Evolutionary conservation across 2,113 vertebrate species (phyloP).

Genomic region (Atherinomorus stipes): DNA sequence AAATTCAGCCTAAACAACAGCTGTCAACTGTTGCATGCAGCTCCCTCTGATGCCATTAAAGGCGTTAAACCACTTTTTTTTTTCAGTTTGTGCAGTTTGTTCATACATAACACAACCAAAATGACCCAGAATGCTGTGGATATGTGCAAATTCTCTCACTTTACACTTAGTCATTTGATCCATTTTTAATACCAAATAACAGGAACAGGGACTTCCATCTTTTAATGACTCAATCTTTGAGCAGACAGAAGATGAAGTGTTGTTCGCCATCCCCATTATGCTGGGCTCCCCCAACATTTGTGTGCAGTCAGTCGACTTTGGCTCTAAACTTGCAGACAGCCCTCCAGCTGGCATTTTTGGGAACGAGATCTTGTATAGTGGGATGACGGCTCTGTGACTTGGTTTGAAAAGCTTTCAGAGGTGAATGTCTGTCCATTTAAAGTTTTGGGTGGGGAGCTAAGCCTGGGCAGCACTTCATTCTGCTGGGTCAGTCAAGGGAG

Average conservation of each 20-base stretch:
- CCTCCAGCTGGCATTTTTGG: slow-evolving; percentile 45
- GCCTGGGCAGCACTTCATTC: slow-evolving; percentile 14
- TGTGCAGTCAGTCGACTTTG: slow-evolving; percentile 53
- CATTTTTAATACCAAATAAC: not conserved
- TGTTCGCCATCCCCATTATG: slow-evolving; percentile 43
- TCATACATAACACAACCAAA: not conserved
- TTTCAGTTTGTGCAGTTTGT: not conserved
- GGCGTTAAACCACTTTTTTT: not conserved
- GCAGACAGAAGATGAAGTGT: slow-evolving; percentile 51
- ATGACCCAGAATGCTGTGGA: not conserved
- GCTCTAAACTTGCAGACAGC: slow-evolving; percentile 36
- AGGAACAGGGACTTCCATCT: slow-evolving; percentile 4
- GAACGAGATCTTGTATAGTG: slow-evolving; percentile 43
- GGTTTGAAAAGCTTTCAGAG: slow-evolving; percentile 39
- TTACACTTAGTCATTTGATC: not conserved
- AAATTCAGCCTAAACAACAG: not conserved
- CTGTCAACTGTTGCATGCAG: not conserved
- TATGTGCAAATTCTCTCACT: not conserved
- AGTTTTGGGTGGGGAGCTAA: slow-evolving; percentile 18
- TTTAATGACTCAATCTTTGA: slow-evolving; percentile 43
- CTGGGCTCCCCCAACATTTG: slow-evolving; percentile 41
- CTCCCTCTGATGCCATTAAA: not conserved
- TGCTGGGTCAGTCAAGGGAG: slow-evolving; percentile 25
- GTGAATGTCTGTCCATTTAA: slow-evolving; percentile 37
- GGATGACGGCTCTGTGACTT: slow-evolving; percentile 32